Conservation (phyloP, 2,888 invertebrate genomes). For the Craniophora ligustri region DNA sequence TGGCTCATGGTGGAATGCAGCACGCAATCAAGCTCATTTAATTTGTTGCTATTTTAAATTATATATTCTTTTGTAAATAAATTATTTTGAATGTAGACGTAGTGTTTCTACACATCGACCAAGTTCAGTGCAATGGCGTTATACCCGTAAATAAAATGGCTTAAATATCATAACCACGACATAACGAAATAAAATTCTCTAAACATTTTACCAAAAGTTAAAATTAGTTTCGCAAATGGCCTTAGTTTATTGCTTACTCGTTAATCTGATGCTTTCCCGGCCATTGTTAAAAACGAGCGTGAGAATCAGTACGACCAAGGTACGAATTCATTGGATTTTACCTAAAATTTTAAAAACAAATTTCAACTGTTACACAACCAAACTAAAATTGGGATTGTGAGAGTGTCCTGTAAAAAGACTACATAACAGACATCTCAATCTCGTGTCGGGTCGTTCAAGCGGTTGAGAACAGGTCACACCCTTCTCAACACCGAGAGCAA, state of each 20-base stretch:
- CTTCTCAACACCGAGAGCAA: conserved; percentile 11
- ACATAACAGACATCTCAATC: conserved; percentile 15
- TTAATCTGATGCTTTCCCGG: neutral
- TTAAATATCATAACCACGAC: conserved; percentile 33
- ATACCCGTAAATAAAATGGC: conserved; percentile 51
- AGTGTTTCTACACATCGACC: conserved; percentile 9
- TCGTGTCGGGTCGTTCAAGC: conserved; percentile 13
- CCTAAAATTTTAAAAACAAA: conserved; percentile 8
- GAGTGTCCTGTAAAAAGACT: conserved; percentile 39
- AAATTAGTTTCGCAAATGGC: conserved; percentile 30
- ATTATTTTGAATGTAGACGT: no score
- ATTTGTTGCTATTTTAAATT: no score
- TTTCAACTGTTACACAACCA: conserved; percentile 19
- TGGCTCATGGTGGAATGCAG: no score
- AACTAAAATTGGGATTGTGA: conserved; percentile 25
- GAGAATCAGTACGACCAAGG: neutral
- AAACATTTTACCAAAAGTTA: conserved; percentile 43
- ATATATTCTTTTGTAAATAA: no score
- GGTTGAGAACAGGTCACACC: conserved; percentile 11
- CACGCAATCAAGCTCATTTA: no score
- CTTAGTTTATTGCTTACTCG: conserved; percentile 24
- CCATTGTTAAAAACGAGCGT: neutral
- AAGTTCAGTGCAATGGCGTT: conserved; percentile 11
- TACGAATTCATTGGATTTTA: conserved; percentile 3
- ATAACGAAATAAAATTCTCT: conserved; percentile 46